phyloP scores from a whole-genome alignment of 2,797 vertebrate species.

The Megaceryle alcyon region DNA sequence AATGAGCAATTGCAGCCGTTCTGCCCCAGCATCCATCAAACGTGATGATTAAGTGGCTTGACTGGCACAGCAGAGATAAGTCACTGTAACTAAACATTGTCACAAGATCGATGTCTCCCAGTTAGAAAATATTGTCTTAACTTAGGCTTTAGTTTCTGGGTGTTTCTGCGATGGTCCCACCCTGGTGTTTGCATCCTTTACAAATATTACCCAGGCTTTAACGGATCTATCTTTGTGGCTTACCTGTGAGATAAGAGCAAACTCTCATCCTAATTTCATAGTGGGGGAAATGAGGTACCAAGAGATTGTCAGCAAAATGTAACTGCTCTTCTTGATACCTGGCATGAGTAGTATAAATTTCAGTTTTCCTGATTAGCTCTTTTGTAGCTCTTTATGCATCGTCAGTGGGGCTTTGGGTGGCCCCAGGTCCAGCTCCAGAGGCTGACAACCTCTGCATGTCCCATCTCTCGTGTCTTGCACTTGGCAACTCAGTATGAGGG shows the following conservation, averaged over 20 bases:
- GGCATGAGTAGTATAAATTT: not conserved
- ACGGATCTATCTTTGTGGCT: not conserved
- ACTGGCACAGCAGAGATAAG: constrained; percentile 43
- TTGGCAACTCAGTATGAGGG: not conserved
- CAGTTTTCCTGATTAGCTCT: not conserved
- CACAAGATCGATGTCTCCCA: constrained; percentile 44
- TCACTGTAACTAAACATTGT: constrained; percentile 32
- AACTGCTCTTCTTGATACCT: not conserved
- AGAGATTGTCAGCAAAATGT: not conserved
- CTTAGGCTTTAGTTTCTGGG: constrained; percentile 13
- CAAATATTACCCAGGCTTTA: not conserved
- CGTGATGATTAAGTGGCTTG: constrained; percentile 33
- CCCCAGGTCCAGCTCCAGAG: not conserved
- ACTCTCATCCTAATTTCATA: not conserved
- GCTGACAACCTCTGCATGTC: not conserved
- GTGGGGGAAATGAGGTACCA: not conserved
- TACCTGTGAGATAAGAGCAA: constrained; percentile 4
- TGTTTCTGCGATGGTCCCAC: not conserved
- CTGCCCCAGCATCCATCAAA: constrained; percentile 45
- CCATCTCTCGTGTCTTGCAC: not conserved
- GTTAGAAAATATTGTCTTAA: constrained; percentile 52
- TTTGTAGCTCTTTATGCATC: not conserved
- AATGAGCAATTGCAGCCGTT: not conserved
- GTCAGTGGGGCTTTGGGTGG: not conserved
- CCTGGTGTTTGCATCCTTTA: not conserved